Evolutionary conservation across 2,888 invertebrate species (phyloP).

Genomic region (Agrilus mali): DNA sequence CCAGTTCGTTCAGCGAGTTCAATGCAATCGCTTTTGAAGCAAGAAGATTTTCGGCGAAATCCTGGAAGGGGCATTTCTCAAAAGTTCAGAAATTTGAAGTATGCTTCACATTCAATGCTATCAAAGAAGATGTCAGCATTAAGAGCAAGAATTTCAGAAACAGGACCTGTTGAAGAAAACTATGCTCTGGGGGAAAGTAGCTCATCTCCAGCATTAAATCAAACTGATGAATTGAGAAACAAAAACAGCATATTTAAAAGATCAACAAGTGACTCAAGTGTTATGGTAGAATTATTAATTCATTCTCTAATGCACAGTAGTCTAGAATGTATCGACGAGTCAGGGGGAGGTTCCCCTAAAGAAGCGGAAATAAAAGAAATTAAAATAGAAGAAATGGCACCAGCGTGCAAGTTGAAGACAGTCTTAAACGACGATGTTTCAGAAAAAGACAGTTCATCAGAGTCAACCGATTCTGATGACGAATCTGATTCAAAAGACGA

Average conservation of each 20-base stretch:
- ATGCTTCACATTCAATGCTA: constrained; percentile 46
- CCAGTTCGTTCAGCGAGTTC: constrained; percentile 10
- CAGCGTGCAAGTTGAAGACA: constrained; percentile 8
- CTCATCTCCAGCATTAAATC: constrained; percentile 30
- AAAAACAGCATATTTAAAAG: constrained; percentile 34
- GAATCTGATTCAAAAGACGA: constrained; percentile 33
- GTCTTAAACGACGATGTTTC: constrained; percentile 6
- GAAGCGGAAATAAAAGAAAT: neutral
- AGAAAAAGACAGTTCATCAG: constrained; percentile 9
- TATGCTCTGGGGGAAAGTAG: constrained; percentile 32
- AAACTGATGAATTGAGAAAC: constrained; percentile 36
- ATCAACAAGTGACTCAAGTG: constrained; percentile 36
- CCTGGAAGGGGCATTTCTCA: constrained; percentile 38
- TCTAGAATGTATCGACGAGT: constrained; percentile 44
- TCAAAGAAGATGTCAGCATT: constrained; percentile 48
- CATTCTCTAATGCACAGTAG: constrained; percentile 49
- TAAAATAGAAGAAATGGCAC: neutral
- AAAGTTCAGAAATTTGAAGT: constrained; percentile 51
- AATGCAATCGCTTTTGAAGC: constrained; percentile 34
- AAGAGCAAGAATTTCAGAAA: constrained; percentile 42
- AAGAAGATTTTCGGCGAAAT: constrained; percentile 47
- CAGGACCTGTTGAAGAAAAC: constrained; percentile 37
- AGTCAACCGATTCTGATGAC: constrained; percentile 23
- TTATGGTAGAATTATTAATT: constrained; percentile 54
- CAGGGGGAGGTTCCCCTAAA: no score